Conservation (phyloP, 1,140 invertebrate species). For the Ridgeia piscesae region DNA sequence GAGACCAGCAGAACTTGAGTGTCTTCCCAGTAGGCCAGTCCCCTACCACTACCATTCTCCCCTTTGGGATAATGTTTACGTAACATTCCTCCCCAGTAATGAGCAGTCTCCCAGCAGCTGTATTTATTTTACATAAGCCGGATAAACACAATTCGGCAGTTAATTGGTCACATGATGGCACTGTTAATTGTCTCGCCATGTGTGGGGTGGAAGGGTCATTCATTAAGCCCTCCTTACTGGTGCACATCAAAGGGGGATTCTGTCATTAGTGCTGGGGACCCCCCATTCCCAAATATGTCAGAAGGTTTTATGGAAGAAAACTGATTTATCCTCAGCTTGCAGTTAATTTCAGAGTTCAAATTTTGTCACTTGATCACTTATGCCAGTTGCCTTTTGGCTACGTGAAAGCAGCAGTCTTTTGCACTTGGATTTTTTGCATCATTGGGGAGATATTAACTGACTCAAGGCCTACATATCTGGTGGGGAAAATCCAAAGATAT, state of each 20-base stretch:
- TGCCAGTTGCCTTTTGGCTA: too few species aligned
- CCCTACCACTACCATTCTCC: not conserved
- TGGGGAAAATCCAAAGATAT: too few species aligned
- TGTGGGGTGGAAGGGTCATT: not conserved
- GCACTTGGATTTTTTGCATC: too few species aligned
- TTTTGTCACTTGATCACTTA: too few species aligned
- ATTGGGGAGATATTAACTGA: too few species aligned
- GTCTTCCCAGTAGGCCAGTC: not conserved
- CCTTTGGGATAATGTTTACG: not conserved
- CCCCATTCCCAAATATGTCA: not conserved
- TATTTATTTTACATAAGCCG: not conserved
- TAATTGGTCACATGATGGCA: not conserved
- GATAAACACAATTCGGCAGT: not conserved
- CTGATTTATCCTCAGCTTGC: not conserved
- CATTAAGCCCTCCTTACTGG: not conserved
- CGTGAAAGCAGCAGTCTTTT: too few species aligned
- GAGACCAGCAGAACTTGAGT: not conserved
- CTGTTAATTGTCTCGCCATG: not conserved
- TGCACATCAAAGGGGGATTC: not conserved
- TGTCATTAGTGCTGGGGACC: not conserved
- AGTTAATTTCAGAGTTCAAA: not conserved
- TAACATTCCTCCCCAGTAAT: not conserved
- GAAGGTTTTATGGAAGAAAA: not conserved
- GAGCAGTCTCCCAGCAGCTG: not conserved
- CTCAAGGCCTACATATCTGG: too few species aligned